phyloP scores from a whole-genome alignment of 64 coral and sea anemone species.

The Hydrozoanthus tunicans region DNA sequence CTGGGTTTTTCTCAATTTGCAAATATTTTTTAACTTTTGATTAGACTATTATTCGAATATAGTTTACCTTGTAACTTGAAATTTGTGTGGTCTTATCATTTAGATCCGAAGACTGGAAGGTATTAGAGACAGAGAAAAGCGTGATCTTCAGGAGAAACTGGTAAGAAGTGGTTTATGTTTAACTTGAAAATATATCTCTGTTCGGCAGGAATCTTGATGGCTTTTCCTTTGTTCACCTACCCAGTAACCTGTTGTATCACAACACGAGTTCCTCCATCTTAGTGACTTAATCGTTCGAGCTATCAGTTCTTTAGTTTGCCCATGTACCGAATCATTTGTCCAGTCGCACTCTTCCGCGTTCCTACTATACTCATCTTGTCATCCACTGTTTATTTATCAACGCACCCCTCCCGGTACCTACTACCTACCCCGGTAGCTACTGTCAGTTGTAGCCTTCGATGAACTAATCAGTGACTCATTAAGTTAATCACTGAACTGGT shows the following conservation, averaged over 20 bases:
- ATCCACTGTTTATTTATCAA: neutral
- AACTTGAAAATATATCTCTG: neutral
- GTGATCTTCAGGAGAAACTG: constrained; percentile 60
- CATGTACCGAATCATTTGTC: neutral
- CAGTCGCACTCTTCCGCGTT: neutral
- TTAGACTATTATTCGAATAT: too few relatives aligned
- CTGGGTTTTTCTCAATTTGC: too few relatives aligned
- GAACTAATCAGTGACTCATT: neutral
- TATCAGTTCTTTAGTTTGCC: neutral
- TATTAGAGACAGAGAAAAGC: constrained; percentile 70
- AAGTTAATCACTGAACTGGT: neutral
- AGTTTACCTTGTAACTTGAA: too few relatives aligned
- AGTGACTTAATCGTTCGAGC: neutral
- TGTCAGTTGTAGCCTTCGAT: neutral
- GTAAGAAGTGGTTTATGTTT: constrained; percentile 14
- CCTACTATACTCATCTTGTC: neutral
- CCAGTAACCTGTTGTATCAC: neutral
- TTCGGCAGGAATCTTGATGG: neutral
- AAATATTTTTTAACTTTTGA: too few relatives aligned
- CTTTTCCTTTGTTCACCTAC: neutral
- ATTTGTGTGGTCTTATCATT: too few relatives aligned
- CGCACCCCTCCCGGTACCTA: neutral
- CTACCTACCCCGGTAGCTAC: neutral
- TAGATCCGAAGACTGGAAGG: constrained; percentile 62
- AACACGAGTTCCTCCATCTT: neutral